Evolutionary conservation across 2,888 invertebrate species (phyloP).

Genomic region (Rhamphomyia laevipes): DNA sequence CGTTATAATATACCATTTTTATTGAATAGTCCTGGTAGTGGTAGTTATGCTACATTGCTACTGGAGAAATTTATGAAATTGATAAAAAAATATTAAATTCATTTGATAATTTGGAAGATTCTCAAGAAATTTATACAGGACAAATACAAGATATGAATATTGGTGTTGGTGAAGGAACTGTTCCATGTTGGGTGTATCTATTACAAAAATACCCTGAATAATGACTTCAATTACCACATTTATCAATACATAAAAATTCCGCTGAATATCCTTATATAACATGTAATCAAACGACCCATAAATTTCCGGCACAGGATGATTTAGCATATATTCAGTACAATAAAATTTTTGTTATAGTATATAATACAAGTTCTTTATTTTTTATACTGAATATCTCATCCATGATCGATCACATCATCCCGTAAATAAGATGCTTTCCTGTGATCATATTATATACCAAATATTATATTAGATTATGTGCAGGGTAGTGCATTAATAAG

Average conservation of each 20-base stretch:
- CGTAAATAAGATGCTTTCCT: too few relatives aligned
- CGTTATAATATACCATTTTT: constrained; percentile 86
- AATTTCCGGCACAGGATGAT: constrained; percentile 33
- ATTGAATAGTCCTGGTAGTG: constrained; percentile 54
- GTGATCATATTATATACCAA: too few relatives aligned
- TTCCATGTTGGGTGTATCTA: constrained; percentile 67
- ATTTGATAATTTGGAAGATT: constrained; percentile 73
- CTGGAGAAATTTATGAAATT: constrained; percentile 78
- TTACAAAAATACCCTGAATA: constrained; percentile 55
- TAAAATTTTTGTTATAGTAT: not conserved
- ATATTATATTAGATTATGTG: too few relatives aligned
- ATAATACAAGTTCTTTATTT: not conserved
- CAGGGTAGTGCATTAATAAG: too few relatives aligned
- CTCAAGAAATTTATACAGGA: constrained; percentile 67
- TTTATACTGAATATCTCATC: not conserved
- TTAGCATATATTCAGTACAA: constrained; percentile 23
- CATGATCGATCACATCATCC: too few relatives aligned
- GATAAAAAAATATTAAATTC: constrained; percentile 61
- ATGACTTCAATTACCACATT: constrained; percentile 42
- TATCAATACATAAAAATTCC: constrained; percentile 47
- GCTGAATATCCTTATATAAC: constrained; percentile 59
- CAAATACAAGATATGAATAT: constrained; percentile 47
- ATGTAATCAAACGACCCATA: constrained; percentile 53
- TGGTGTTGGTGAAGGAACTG: constrained; percentile 30
- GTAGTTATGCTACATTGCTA: constrained; percentile 44